Conservation (phyloP, 2,797 vertebrate genomes). For the Peromyscus aztecus region DNA sequence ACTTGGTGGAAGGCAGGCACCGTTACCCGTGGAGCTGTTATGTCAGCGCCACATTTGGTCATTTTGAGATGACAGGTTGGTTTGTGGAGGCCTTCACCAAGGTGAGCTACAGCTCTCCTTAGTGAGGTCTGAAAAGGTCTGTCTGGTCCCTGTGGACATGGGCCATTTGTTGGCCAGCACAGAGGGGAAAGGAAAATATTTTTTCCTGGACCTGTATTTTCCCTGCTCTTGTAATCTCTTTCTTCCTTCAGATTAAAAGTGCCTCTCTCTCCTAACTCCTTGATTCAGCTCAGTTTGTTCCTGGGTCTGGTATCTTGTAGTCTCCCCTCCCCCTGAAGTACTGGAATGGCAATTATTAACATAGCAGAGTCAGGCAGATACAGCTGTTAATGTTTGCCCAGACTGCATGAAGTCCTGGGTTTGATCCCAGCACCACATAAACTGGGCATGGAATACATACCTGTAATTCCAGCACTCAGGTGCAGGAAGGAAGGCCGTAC, state of each 20-base stretch:
- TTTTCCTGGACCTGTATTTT: not conserved
- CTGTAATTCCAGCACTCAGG: not conserved
- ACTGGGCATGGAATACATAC: not conserved
- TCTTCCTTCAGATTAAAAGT: constrained; percentile 62
- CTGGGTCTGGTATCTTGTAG: not conserved
- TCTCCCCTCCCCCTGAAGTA: not conserved
- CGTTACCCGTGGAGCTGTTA: too few relatives aligned
- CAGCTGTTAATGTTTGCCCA: not conserved
- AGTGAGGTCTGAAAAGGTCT: not conserved
- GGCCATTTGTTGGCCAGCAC: not conserved
- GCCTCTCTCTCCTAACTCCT: constrained; percentile 53
- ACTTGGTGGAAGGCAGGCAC: not conserved
- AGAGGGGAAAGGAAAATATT: not conserved
- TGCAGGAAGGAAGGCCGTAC: not conserved
- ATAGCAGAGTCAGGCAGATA: not conserved
- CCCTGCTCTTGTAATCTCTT: not conserved
- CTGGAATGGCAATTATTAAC: not conserved
- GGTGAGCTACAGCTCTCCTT: not conserved
- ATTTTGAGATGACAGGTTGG: not conserved
- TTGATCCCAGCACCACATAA: not conserved
- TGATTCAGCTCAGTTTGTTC: not conserved
- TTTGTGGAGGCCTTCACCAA: not conserved
- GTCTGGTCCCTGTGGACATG: not conserved
- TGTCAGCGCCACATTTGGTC: not conserved
- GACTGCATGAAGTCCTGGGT: not conserved